Evolutionary conservation across 2,113 vertebrate species (phyloP).

Genomic region (Psilopogon haemacephalus): DNA sequence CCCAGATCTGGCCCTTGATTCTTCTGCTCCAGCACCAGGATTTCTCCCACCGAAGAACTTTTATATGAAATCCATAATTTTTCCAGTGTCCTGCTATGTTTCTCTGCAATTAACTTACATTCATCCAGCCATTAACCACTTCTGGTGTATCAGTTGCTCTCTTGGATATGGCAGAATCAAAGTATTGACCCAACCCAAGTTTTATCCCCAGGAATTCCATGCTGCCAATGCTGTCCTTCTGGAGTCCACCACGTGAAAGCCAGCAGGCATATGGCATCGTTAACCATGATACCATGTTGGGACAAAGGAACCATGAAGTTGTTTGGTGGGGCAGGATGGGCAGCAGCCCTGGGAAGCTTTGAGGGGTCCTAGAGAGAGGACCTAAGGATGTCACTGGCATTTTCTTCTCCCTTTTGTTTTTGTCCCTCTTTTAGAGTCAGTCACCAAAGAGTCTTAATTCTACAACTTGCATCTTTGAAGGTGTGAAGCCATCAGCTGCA

Average conservation of each 20-base stretch:
- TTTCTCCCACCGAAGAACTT: background rate
- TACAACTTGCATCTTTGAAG: background rate
- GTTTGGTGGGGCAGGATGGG: background rate
- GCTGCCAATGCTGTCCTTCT: background rate
- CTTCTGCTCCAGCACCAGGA: background rate
- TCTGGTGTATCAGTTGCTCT: background rate
- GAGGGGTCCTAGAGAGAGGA: background rate
- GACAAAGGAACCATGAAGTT: background rate
- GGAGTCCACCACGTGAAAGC: background rate
- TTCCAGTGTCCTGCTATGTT: background rate
- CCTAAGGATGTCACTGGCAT: background rate
- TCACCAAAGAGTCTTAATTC: background rate
- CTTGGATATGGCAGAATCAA: conserved; percentile 22
- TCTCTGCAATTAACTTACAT: background rate
- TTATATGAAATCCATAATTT: background rate
- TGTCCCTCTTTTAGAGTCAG: background rate
- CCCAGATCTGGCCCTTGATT: background rate
- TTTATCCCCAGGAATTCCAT: background rate
- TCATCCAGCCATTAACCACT: conserved; percentile 26
- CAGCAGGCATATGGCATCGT: rapidly evolving
- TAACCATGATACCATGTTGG: background rate
- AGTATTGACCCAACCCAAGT: conserved; percentile 19
- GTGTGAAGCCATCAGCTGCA: rapidly evolving
- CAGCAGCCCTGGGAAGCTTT: background rate
- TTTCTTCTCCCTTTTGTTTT: background rate